Evolutionary conservation across 2,797 vertebrate species (phyloP).

Genomic region (Lepus oiostolus): DNA sequence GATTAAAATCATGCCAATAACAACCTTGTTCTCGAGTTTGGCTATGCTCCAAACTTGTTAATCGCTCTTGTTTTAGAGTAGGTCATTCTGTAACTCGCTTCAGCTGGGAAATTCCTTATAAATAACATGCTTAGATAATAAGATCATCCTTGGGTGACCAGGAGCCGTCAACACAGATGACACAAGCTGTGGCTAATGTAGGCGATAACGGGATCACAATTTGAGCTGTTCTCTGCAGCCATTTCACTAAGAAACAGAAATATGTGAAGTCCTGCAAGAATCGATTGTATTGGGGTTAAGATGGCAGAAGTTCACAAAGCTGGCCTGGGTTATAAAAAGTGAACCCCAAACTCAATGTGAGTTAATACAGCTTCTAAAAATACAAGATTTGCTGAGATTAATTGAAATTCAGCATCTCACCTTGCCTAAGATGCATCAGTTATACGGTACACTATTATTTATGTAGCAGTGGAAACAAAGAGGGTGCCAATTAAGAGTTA

Average conservation of each 20-base stretch:
- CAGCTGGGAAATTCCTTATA: constrained; percentile 84
- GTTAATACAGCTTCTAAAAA: constrained; percentile 31
- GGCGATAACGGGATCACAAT: background rate
- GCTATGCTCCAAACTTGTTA: constrained; percentile 87
- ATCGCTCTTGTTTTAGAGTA: constrained; percentile 86
- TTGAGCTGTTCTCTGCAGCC: background rate
- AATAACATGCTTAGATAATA: constrained; percentile 75
- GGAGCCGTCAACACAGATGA: constrained; percentile 27
- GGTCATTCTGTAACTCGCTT: constrained; percentile 80
- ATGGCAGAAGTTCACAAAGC: background rate
- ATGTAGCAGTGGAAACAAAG: background rate
- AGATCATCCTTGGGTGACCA: constrained; percentile 80
- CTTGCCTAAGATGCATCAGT: background rate
- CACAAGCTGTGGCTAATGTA: constrained; percentile 51
- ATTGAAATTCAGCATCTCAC: constrained; percentile 53
- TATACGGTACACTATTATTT: constrained; percentile 45
- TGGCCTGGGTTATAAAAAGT: background rate
- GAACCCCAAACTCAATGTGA: background rate
- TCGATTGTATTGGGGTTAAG: background rate
- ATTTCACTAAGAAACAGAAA: background rate
- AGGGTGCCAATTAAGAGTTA: constrained; percentile 50
- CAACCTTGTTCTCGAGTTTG: constrained; percentile 88
- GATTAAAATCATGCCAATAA: constrained; percentile 91
- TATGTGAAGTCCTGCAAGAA: background rate
- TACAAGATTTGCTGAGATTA: background rate